Conservation (phyloP, 2,888 invertebrate genomes). For the Drosophila affinis region DNA sequence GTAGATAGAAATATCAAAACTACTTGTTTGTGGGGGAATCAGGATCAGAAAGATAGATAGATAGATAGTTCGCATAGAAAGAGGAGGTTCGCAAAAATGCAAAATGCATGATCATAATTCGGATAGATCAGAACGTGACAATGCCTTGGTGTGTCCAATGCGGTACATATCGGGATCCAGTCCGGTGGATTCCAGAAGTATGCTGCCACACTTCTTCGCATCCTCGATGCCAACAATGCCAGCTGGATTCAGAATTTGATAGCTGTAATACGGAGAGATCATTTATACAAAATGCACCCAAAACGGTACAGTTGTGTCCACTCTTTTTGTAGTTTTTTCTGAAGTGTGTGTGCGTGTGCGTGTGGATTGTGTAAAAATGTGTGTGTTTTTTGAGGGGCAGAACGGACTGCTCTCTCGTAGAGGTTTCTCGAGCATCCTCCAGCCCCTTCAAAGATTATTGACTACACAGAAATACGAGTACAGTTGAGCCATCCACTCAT, state of each 20-base stretch:
- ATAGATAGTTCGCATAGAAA: slow-evolving; percentile 5
- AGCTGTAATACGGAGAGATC: slow-evolving; percentile 86
- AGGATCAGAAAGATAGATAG: slow-evolving; percentile 32
- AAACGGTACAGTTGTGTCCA: slow-evolving; percentile 49
- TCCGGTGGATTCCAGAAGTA: slow-evolving; percentile 88
- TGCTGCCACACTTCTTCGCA: slow-evolving; percentile 87
- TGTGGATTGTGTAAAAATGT: slow-evolving; percentile 24
- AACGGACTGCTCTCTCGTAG: slow-evolving; percentile 19
- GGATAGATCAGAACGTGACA: slow-evolving; percentile 74
- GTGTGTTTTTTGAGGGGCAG: slow-evolving; percentile 6
- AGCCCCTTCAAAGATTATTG: slow-evolving; percentile 54
- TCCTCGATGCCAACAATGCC: slow-evolving; percentile 90
- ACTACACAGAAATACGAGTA: slow-evolving; percentile 48
- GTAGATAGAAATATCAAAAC: slow-evolving; percentile 43
- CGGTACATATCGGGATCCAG: slow-evolving; percentile 97
- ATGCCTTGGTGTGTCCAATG: slow-evolving; percentile 98
- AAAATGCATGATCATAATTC: slow-evolving; percentile 59
- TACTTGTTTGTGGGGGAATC: slow-evolving; percentile 42
- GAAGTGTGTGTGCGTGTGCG: not conserved
- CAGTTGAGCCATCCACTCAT: slow-evolving; percentile 73
- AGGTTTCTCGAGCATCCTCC: slow-evolving; percentile 36
- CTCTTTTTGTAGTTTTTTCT: slow-evolving; percentile 12
- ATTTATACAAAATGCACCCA: slow-evolving; percentile 31
- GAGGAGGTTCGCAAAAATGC: slow-evolving; percentile 19
- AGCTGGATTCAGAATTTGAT: slow-evolving; percentile 98